phyloP scores from a whole-genome alignment of 2,888 invertebrate species.

The Cosmia trapezina region DNA sequence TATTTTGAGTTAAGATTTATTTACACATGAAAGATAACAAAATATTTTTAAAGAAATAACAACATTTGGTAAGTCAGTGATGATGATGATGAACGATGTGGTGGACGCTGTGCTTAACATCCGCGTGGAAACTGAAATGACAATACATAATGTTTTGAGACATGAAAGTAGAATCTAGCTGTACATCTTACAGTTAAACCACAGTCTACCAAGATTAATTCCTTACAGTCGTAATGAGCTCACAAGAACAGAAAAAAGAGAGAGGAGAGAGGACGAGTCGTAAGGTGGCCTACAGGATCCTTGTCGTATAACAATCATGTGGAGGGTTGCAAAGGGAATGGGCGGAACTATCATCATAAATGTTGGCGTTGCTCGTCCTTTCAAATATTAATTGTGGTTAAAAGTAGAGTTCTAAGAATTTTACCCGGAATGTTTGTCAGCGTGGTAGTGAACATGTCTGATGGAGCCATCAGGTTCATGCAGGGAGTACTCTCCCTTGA shows the following conservation, averaged over 20 bases:
- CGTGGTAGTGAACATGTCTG: conserved; percentile 61
- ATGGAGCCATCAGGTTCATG: conserved; percentile 59
- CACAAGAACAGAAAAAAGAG: too few relatives aligned
- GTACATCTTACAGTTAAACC: too few relatives aligned
- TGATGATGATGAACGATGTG: conserved; percentile 63
- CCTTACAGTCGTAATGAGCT: too few relatives aligned
- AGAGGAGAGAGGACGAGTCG: too few relatives aligned
- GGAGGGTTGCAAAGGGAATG: not conserved
- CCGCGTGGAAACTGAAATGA: conserved; percentile 61
- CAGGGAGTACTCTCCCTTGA: conserved; percentile 57
- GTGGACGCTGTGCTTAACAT: conserved; percentile 66
- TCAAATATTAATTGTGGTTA: not conserved
- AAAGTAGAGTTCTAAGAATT: not conserved
- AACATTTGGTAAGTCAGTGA: conserved; percentile 29
- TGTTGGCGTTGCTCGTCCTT: too few relatives aligned
- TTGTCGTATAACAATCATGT: not conserved
- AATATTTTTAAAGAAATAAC: conserved; percentile 27
- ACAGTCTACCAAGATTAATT: not conserved
- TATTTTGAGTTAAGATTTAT: conserved; percentile 26
- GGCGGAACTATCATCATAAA: not conserved
- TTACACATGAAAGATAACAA: conserved; percentile 49
- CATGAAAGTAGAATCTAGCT: not conserved
- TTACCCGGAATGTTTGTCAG: conserved; percentile 58
- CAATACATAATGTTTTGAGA: not conserved
- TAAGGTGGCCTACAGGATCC: not conserved